Evolutionary conservation across 2,797 vertebrate genomes (phyloP).

Genomic region (Eulemur mongoz): DNA sequence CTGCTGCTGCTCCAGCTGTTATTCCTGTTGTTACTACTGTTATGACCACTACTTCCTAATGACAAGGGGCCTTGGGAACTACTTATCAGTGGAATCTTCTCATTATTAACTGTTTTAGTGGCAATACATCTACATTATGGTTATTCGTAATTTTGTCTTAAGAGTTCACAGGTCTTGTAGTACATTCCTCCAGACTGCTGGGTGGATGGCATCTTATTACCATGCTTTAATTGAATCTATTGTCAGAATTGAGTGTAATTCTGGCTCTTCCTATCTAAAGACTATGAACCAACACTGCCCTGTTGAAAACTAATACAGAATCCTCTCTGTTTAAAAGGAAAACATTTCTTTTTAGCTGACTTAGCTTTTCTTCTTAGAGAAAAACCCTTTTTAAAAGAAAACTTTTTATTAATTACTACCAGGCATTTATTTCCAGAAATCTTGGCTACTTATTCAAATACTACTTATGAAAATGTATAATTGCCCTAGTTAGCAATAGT

Average conservation of each 20-base stretch:
- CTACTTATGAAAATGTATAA: not conserved
- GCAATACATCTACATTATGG: not conserved
- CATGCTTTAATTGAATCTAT: not conserved
- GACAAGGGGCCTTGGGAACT: not conserved
- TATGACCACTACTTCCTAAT: not conserved
- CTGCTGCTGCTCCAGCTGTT: not conserved
- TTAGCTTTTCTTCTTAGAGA: too few relatives aligned
- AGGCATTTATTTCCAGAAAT: not conserved
- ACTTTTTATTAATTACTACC: not conserved
- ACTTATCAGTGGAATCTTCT: not conserved
- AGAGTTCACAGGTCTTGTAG: not conserved
- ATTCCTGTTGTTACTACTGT: not conserved
- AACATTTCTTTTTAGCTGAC: not conserved
- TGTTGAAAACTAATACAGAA: not conserved
- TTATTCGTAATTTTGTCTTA: not conserved
- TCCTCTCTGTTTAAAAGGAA: not conserved
- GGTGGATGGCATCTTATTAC: not conserved
- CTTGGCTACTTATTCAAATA: not conserved
- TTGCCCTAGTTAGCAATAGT: not conserved
- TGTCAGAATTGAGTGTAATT: not conserved
- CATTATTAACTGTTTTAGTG: not conserved
- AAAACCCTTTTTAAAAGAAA: not conserved
- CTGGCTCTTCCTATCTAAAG: not conserved
- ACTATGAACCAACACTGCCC: not conserved
- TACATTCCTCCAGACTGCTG: not conserved